Evolutionary conservation across 2,797 vertebrate species (phyloP), one percentile per base, ranked within the genome.

Genomic region (Phrynocephalus forsythii): DNA sequence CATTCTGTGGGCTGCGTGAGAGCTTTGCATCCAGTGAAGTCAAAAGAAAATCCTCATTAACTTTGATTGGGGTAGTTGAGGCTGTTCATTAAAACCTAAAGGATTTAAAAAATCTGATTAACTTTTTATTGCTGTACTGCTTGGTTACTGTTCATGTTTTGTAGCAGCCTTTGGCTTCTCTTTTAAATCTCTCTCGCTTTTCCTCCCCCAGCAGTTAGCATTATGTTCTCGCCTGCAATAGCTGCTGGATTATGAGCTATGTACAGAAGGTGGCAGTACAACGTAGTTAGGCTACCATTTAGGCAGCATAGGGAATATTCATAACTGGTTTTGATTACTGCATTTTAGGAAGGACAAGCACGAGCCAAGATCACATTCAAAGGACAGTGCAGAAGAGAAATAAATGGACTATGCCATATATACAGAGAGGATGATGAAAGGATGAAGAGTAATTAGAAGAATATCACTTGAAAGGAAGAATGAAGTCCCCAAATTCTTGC

Each of bases 81-180:
- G 26, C 52, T 67, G 30, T 90, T 81, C 85, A 68, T 66, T 60
- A 91, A 93, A 80, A 2, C 4, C 1, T 71, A 18, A 60, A 84
- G 86, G 78, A 82, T 87, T 90, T 83, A 80, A 82, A 71, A 18
- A 90, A 87, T 87, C 1, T 83, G 86, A 75, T 13, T 6, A 85
- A 50, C 38, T 63, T 93, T 92, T 88, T 30, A 87, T 28, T 78
- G 69, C 63, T 81, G 38, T 33, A 60, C n/a, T 90, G 30, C 56
- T 88, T 90, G 87, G 38, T 84, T 79, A 16, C 91, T 3, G 4
- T 67, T 90, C 90, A 48, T 22, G 0, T 77, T 89, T 91, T 87
- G 82, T 91, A 76, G 78, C 71, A 76, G 60, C 6, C 77, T 77
- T 79, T 92, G 68, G 9, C 18, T 10, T 38, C 71, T 71, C 72